Evolutionary conservation across 1,140 invertebrate species (phyloP).

Genomic region (Psix sp.): DNA sequence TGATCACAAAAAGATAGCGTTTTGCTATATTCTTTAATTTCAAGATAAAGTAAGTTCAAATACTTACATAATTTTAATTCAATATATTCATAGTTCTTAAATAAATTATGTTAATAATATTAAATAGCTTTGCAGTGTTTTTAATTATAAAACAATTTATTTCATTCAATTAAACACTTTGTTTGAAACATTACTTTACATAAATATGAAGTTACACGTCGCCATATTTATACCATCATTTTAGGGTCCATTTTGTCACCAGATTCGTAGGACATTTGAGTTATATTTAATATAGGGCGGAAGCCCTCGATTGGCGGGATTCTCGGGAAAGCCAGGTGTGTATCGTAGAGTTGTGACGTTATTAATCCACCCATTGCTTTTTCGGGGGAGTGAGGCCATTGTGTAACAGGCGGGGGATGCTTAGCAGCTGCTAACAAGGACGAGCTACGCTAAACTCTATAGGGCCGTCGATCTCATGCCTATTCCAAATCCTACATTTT

Average conservation of each 20-base stretch:
- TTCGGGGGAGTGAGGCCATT: conserved; percentile 70
- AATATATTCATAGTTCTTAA: too few relatives aligned
- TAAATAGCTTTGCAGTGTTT: too few relatives aligned
- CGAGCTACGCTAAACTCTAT: conserved; percentile 66
- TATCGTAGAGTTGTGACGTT: conserved; percentile 69
- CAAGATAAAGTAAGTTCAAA: too few relatives aligned
- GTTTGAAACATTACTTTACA: too few relatives aligned
- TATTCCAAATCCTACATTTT: conserved; percentile 14
- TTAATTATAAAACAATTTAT: too few relatives aligned
- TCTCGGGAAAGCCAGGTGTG: conserved; percentile 72
- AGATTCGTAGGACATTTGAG: conserved; percentile 28
- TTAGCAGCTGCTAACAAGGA: conserved; percentile 75
- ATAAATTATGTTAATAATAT: too few relatives aligned
- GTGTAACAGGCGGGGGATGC: conserved; percentile 74
- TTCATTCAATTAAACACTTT: too few relatives aligned
- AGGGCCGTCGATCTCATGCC: conserved; percentile 32
- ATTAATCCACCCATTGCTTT: conserved; percentile 75
- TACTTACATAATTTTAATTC: too few relatives aligned
- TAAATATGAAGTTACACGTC: not conserved
- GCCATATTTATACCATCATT: conserved; percentile 29
- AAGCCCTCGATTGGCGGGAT: conserved; percentile 63
- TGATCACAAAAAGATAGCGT: too few relatives aligned
- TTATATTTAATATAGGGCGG: conserved; percentile 36
- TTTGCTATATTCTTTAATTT: too few relatives aligned
- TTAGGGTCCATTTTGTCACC: conserved; percentile 55